phyloP scores from a whole-genome alignment of 2,797 vertebrate species.

The Pseudomugil tenellus region DNA sequence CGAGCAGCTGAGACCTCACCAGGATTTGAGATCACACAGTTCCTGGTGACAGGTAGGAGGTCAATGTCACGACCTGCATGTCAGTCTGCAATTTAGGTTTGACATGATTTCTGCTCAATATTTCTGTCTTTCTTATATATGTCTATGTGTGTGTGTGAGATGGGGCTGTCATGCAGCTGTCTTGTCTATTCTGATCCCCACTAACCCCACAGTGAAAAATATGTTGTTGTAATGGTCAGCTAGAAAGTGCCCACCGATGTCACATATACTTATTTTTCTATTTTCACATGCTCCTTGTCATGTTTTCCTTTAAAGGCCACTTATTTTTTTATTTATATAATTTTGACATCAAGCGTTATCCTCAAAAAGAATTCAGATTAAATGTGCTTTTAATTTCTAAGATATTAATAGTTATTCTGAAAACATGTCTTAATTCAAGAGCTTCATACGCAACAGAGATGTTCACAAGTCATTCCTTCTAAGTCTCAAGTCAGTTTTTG shows the following conservation, averaged over 20 bases:
- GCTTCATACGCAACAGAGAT: too few species aligned
- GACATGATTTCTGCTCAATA: slow-evolving; percentile 56
- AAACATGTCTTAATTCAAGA: too few species aligned
- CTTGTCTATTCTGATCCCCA: slow-evolving; percentile 64
- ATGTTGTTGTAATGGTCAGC: slow-evolving; percentile 52
- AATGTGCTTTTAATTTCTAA: too few species aligned
- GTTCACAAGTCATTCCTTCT: too few species aligned
- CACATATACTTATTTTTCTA: too few species aligned
- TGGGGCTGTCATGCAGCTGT: slow-evolving; percentile 58
- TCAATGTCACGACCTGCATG: slow-evolving; percentile 52
- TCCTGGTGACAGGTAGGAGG: slow-evolving; percentile 46
- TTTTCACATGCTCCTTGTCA: slow-evolving; percentile 8
- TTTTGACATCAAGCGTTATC: too few species aligned
- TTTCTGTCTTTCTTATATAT: slow-evolving; percentile 24
- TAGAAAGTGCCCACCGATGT: too few species aligned
- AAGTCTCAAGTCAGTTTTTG: too few species aligned
- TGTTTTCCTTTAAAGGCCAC: neutral
- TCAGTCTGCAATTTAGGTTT: slow-evolving; percentile 59
- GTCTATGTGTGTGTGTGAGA: slow-evolving; percentile 28
- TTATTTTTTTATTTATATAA: neutral
- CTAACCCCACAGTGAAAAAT: slow-evolving; percentile 68
- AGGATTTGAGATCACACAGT: slow-evolving; percentile 5
- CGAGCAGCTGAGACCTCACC: slow-evolving; percentile 54
- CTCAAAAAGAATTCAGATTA: too few species aligned
- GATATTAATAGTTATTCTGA: too few species aligned